phyloP scores from a whole-genome alignment of 2,888 invertebrate genomes.

The Meliscaeva auricollis region DNA sequence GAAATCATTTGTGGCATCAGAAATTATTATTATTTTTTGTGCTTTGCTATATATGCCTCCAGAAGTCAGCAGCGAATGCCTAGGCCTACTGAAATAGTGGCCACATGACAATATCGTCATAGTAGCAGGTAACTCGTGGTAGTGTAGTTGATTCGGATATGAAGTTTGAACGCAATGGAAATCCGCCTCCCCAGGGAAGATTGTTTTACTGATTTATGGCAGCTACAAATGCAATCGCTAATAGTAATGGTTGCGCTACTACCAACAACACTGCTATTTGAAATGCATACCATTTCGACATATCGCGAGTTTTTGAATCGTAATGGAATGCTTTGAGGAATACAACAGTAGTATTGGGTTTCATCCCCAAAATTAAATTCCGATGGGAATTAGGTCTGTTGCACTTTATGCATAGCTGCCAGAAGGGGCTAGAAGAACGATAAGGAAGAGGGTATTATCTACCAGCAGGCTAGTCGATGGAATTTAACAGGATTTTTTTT shows the following conservation, averaged over 20 bases:
- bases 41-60: not conserved
- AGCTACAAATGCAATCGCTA: constrained; percentile 70
- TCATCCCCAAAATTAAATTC: not conserved
- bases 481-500: too few relatives aligned
- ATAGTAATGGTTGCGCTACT: constrained; percentile 27
- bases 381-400: constrained; percentile 1
- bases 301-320: constrained; percentile 24
- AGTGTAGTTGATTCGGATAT: not conserved
- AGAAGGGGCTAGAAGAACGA: not conserved
- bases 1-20: constrained; percentile 67
- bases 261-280: not conserved
- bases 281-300: constrained; percentile 29
- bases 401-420: not conserved
- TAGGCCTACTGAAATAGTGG: not conserved
- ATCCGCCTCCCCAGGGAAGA: constrained; percentile 34
- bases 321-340: constrained; percentile 48
- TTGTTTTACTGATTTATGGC: constrained; percentile 72
- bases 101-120: constrained; percentile 44
- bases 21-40: constrained; percentile 29
- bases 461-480: too few relatives aligned
- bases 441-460: too few relatives aligned
- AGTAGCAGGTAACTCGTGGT: constrained; percentile 3
- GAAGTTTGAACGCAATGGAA: constrained; percentile 38
- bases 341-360: not conserved
- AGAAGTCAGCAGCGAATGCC: not conserved